A percentile compares a stretch with the other conserved stretches of the same genome.
These are phyloP conservation scores for Periphyllus acericola DNA, from an alignment of 2,888 invertebrate species.

Conservation along the genomic window DNA sequence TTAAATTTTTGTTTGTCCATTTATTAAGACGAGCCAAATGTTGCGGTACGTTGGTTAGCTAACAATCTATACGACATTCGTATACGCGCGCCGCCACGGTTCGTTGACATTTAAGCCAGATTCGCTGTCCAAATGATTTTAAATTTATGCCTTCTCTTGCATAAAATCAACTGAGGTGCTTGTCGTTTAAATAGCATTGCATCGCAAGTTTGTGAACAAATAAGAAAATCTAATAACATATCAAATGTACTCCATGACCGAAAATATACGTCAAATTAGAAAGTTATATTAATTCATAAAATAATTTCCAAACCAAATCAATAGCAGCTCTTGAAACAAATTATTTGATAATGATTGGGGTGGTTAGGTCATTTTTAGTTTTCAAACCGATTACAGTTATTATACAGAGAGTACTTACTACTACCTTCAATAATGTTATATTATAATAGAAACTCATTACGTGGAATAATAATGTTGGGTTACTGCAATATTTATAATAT, in stretches of 20 bases:
- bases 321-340: background rate
- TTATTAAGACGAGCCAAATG: conserved; percentile 19
- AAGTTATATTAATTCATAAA: background rate
- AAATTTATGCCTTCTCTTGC: background rate
- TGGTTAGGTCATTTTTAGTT: background rate
- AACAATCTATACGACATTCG: background rate
- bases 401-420: background rate
- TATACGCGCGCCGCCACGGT: background rate
- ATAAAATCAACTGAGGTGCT: background rate
- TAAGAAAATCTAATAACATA: background rate
- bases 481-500: too few species aligned
- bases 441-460: background rate
- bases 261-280: background rate
- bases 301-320: background rate
- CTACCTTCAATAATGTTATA: background rate
- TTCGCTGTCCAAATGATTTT: background rate
- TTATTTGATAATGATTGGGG: background rate
- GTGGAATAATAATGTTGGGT: too few species aligned
- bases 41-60: background rate
- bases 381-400: background rate
- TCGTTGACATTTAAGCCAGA: background rate
- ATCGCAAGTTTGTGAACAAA: background rate
- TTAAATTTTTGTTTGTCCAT: conserved; percentile 20
- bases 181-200: background rate
- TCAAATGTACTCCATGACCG: background rate